A percentile compares a stretch with the other conserved stretches of the same genome.
Conservation (phyloP, 2,797 vertebrate genomes). For the Sebastes oblongus region DNA sequence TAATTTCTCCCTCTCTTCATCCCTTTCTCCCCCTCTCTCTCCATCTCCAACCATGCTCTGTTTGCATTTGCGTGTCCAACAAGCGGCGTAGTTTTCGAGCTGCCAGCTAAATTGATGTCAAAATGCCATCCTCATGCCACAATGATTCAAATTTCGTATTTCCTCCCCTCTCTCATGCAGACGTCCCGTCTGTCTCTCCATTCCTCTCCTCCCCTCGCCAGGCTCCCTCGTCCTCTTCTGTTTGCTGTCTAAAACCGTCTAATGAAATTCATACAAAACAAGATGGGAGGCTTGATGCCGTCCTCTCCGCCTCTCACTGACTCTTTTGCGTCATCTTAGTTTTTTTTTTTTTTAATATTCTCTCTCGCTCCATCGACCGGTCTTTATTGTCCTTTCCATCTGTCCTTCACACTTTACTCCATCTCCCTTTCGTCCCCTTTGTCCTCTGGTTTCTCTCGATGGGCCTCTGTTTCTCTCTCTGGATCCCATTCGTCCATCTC, state of each 20-base stretch:
- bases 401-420: constrained; percentile 26
- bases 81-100: constrained; percentile 27
- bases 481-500: background rate
- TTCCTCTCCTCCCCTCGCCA: constrained; percentile 11
- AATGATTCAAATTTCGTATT: constrained; percentile 62
- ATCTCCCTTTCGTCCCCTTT: constrained; percentile 16
- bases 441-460: background rate
- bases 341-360: constrained; percentile 37
- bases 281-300: constrained; percentile 33
- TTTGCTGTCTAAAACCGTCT: constrained; percentile 61
- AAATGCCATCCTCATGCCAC: constrained; percentile 61
- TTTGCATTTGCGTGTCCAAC: constrained; percentile 35
- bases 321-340: constrained; percentile 8
- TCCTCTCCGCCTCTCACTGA: constrained; percentile 2
- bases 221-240: constrained; percentile 7
- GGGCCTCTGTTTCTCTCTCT: background rate
- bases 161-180: constrained; percentile 16
- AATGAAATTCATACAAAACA: constrained; percentile 68
- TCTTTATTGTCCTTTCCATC: constrained; percentile 42
- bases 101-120: constrained; percentile 67
- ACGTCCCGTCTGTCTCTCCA: constrained; percentile 24
- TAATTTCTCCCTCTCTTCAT: background rate
- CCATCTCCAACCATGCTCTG: constrained; percentile 1
- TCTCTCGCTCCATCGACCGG: constrained; percentile 9
- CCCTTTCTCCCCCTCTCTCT: background rate